These are phyloP conservation scores for Apodemia hepburni DNA, from an alignment of 2,888 invertebrate species.

Conservation along the genomic window DNA sequence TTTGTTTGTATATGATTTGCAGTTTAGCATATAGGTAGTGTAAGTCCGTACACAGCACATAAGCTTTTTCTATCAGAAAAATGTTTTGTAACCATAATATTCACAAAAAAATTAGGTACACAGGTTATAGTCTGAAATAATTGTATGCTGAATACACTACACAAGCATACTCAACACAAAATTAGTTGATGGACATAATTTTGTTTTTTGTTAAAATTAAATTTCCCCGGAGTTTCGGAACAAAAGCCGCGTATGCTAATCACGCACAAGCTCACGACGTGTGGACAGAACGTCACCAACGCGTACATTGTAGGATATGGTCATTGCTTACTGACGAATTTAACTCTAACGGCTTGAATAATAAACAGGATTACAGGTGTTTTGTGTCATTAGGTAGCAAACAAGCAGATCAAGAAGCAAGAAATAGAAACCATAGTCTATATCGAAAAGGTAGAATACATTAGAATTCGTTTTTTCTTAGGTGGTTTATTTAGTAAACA, in stretches of 20 bases:
- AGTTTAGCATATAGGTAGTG: no score
- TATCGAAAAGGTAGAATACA: no score
- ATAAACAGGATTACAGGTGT: neutral
- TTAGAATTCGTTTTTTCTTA: no score
- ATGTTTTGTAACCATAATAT: no score
- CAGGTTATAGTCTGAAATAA: neutral
- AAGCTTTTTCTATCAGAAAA: no score
- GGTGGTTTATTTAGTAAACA: no score
- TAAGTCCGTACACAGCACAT: no score
- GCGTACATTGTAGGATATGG: neutral
- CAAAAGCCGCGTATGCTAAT: constrained; percentile 22
- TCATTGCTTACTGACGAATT: neutral
- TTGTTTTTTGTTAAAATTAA: constrained; percentile 19
- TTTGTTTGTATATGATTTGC: no score
- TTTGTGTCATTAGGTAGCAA: no score
- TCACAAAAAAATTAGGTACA: no score
- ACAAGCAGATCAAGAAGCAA: no score
- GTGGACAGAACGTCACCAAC: constrained; percentile 16
- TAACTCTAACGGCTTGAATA: neutral
- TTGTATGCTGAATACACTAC: neutral
- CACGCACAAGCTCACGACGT: constrained; percentile 20
- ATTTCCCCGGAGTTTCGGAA: constrained; percentile 17
- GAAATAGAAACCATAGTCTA: no score
- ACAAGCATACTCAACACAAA: constrained; percentile 4
- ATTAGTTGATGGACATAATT: constrained; percentile 18